Conservation (phyloP, 1,140 invertebrate genomes). For the Gryon sp. region DNA sequence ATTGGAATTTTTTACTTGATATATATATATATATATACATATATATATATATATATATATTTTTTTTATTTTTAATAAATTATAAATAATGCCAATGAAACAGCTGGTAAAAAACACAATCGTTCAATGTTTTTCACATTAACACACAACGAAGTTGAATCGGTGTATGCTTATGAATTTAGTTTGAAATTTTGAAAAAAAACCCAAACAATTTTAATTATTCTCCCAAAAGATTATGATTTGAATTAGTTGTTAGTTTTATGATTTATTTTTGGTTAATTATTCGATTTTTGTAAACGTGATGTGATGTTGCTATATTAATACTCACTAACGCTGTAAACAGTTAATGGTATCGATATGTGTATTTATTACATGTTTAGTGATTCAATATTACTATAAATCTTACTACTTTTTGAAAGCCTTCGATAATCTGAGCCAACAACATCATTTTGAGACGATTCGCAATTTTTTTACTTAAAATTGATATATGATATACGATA, state of each 20-base stretch:
- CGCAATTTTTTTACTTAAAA: too few species aligned
- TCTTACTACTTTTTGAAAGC: slow-evolving; percentile 1
- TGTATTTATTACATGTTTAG: slow-evolving; percentile 63
- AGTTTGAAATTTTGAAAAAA: too few species aligned
- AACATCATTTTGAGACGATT: slow-evolving; percentile 13
- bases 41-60: too few species aligned
- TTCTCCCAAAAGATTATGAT: slow-evolving; percentile 4
- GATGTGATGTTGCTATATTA: slow-evolving; percentile 75
- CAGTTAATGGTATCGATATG: slow-evolving; percentile 63
- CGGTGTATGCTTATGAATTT: slow-evolving; percentile 61
- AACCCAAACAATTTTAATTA: slow-evolving; percentile 30
- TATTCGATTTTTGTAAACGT: slow-evolving; percentile 66
- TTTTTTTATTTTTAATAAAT: too few species aligned
- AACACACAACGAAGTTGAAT: slow-evolving; percentile 54
- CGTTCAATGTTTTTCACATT: slow-evolving; percentile 45
- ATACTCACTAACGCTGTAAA: slow-evolving; percentile 68
- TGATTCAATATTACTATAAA: slow-evolving; percentile 45
- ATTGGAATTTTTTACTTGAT: too few species aligned
- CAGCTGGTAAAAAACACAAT: slow-evolving; percentile 22
- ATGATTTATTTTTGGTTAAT: slow-evolving; percentile 38
- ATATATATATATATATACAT: too few species aligned
- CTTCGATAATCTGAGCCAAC: slow-evolving; percentile 4
- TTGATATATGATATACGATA: too few species aligned
- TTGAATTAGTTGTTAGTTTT: neutral
- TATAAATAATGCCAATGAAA: slow-evolving; percentile 3